Conservation (phyloP, 2,888 invertebrate species). For the Fabriciana adippe region DNA sequence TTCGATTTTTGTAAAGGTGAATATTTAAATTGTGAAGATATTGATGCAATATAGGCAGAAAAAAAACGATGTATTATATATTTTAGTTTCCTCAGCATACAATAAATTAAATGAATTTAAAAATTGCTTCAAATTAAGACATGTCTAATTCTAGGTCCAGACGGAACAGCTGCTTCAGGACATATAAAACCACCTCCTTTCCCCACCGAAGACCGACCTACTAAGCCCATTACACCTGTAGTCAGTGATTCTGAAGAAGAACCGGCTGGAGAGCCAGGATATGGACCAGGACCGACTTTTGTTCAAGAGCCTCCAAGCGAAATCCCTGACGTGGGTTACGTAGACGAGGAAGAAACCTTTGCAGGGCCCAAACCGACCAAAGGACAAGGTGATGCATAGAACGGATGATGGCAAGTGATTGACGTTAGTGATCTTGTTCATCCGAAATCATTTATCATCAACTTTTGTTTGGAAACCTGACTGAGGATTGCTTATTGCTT, state of each 20-base stretch:
- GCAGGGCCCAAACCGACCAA: conserved; percentile 61
- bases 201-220: conserved; percentile 59
- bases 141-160: conserved; percentile 57
- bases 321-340: conserved; percentile 50
- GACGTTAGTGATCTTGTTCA: conserved; percentile 72
- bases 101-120: not conserved
- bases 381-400: conserved; percentile 78
- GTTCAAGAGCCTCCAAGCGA: conserved; percentile 45
- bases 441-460: conserved; percentile 37
- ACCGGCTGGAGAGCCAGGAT: conserved; percentile 39
- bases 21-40: too few species aligned
- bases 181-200: conserved; percentile 79
- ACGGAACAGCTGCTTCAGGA: conserved; percentile 82
- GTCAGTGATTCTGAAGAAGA: conserved; percentile 37
- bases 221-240: conserved; percentile 27
- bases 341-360: conserved; percentile 63
- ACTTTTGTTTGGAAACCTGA: conserved; percentile 25
- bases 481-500: conserved; percentile 33
- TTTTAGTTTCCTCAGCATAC: not conserved
- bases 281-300: conserved; percentile 43
- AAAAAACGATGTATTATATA: too few species aligned
- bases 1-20: too few species aligned
- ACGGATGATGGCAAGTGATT: conserved; percentile 64
- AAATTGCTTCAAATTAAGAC: not conserved
- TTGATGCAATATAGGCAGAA: conserved; percentile 6